phyloP scores from a whole-genome alignment of 2,888 invertebrate species.

The Xestoiulus laeticollis region DNA sequence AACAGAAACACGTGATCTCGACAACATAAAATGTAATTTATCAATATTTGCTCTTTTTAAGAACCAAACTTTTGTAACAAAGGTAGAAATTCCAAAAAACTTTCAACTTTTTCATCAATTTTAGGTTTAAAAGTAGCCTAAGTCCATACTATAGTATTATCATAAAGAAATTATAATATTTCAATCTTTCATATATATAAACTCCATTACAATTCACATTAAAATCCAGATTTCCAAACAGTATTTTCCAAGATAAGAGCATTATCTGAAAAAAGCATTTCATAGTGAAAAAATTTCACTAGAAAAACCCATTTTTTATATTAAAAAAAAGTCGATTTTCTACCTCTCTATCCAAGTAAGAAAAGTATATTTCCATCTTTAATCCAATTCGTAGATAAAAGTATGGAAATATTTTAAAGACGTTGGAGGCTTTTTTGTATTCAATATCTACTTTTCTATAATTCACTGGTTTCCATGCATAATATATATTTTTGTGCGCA shows the following conservation, averaged over 20 bases:
- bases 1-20: too few relatives aligned
- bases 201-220: not conserved
- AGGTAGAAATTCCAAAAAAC: too few relatives aligned
- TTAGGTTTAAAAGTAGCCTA: too few relatives aligned
- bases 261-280: not conserved
- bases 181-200: not conserved
- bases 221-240: not conserved
- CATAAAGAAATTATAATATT: not conserved
- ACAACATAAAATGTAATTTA: too few relatives aligned
- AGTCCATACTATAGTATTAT: not conserved
- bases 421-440: not conserved
- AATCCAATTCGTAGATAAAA: conserved; percentile 23
- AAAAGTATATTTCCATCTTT: not conserved
- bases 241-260: not conserved
- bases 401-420: not conserved
- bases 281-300: not conserved
- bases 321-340: not conserved
- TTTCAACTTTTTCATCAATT: too few relatives aligned
- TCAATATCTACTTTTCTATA: conserved; percentile 28
- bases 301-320: too few relatives aligned
- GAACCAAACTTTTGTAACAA: too few relatives aligned
- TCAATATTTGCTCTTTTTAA: too few relatives aligned
- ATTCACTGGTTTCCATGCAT: conserved; percentile 21
- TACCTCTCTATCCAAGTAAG: not conserved
- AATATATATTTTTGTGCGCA: not conserved